phyloP scores from a whole-genome alignment of 2,797 vertebrate species.

The Balearica regulorum region DNA sequence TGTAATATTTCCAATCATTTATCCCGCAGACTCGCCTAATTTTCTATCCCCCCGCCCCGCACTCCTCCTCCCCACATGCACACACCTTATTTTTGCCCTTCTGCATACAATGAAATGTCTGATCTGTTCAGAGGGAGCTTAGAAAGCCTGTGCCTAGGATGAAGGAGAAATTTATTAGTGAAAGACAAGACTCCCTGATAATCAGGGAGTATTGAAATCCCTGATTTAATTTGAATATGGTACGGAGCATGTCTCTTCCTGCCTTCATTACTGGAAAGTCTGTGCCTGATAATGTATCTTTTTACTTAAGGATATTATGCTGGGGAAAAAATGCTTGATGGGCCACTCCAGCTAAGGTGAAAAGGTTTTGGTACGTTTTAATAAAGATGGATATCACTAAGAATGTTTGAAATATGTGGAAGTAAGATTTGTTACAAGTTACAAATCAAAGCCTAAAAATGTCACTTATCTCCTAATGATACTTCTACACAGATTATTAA shows the following conservation, averaged over 20 bases:
- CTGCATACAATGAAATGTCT: slow-evolving; percentile 58
- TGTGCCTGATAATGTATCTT: slow-evolving; percentile 69
- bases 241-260: slow-evolving; percentile 67
- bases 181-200: slow-evolving; percentile 77
- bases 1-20: slow-evolving; percentile 12
- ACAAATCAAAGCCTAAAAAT: slow-evolving; percentile 82
- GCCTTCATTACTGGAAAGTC: slow-evolving; percentile 71
- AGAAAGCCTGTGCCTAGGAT: slow-evolving; percentile 55
- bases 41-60: background rate
- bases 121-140: slow-evolving; percentile 50
- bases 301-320: slow-evolving; percentile 71
- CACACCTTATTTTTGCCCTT: slow-evolving; percentile 11
- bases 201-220: slow-evolving; percentile 77
- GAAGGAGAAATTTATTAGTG: slow-evolving; percentile 76
- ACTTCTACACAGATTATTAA: slow-evolving; percentile 85
- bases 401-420: slow-evolving; percentile 76
- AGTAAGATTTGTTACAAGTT: slow-evolving; percentile 78
- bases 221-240: slow-evolving; percentile 79
- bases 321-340: slow-evolving; percentile 63
- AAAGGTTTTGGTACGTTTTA: slow-evolving; percentile 76
- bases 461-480: slow-evolving; percentile 83
- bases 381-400: slow-evolving; percentile 77
- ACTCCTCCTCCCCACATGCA: background rate
- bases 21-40: slow-evolving; percentile 9
- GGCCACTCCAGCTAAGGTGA: slow-evolving; percentile 68